Conservation (phyloP, 2,113 vertebrate species). For the Sander lucioperca region DNA sequence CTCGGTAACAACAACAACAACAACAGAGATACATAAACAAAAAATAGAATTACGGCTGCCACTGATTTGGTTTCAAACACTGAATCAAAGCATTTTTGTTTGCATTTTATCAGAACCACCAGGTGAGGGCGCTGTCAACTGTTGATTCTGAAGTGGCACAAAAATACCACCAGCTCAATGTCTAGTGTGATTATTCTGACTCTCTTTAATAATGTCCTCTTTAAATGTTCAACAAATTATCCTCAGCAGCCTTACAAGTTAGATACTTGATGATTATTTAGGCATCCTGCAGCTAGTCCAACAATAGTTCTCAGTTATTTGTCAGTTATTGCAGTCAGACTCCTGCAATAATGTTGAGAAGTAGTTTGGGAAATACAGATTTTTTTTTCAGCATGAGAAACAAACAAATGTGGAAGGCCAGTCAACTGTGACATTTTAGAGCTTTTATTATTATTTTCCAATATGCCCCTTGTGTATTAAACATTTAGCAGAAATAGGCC, state of each 20-base stretch:
- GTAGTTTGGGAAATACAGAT: constrained; percentile 36
- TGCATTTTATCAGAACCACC: constrained; percentile 63
- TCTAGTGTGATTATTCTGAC: not conserved
- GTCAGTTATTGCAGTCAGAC: constrained; percentile 38
- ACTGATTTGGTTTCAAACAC: constrained; percentile 4
- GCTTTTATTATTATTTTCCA: constrained; percentile 29
- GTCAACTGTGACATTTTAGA: constrained; percentile 51
- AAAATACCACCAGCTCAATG: constrained; percentile 17
- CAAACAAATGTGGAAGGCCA: constrained; percentile 11
- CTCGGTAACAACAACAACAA: no score
- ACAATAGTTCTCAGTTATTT: constrained; percentile 39
- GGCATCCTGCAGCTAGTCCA: constrained; percentile 33
- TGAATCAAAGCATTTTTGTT: constrained; percentile 13
- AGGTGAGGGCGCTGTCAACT: constrained; percentile 74
- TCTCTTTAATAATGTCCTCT: constrained; percentile 11
- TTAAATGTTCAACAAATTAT: constrained; percentile 11
- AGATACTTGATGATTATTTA: constrained; percentile 17
- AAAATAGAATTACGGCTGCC: no score
- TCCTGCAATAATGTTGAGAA: constrained; percentile 17
- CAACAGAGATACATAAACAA: no score
- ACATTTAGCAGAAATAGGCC: not conserved
- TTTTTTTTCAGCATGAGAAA: constrained; percentile 23
- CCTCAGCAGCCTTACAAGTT: constrained; percentile 11
- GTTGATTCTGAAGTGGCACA: constrained; percentile 41
- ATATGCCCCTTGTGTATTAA: constrained; percentile 9